Percentiles rank a stretch among this genome's conserved stretches.
Evolutionary conservation across 2,113 vertebrate species (phyloP).

Genomic region (Zootoca vivipara): DNA sequence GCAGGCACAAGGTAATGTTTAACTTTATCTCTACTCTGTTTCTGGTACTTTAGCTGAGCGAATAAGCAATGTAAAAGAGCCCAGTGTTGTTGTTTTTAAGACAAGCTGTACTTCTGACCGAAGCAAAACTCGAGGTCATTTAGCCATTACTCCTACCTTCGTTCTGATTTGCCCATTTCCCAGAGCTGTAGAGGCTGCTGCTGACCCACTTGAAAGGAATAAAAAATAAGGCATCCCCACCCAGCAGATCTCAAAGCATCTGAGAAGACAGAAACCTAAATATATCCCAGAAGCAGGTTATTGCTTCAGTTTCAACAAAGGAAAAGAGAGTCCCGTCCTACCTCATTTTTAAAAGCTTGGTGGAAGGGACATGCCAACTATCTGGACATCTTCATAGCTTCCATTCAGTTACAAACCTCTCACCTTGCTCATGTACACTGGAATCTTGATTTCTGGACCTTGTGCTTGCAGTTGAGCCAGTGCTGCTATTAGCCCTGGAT

Average conservation of each 20-base stretch:
- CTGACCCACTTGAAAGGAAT: not conserved
- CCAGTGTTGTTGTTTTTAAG: not conserved
- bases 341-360: too few relatives aligned
- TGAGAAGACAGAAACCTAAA: not conserved
- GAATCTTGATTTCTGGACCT: too few relatives aligned
- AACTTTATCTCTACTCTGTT: constrained; percentile 1
- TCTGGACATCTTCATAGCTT: too few relatives aligned
- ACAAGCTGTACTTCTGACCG: constrained; percentile 24
- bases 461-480: too few relatives aligned
- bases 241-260: not conserved
- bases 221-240: too few relatives aligned
- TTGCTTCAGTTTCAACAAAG: too few relatives aligned
- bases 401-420: too few relatives aligned
- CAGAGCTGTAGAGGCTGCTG: rapidly evolving
- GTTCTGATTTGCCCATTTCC: not conserved
- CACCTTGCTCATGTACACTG: too few relatives aligned
- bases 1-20: not conserved
- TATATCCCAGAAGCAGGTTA: not conserved
- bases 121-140: constrained; percentile 12
- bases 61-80: rapidly evolving
- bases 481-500: too few relatives aligned
- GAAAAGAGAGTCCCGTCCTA: too few relatives aligned
- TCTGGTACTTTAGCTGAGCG: constrained; percentile 19
- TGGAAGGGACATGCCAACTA: too few relatives aligned
- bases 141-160: not conserved